These are phyloP conservation scores for Vanessa atalanta DNA, from an alignment of 1,140 invertebrate species.

Conservation along the genomic window DNA sequence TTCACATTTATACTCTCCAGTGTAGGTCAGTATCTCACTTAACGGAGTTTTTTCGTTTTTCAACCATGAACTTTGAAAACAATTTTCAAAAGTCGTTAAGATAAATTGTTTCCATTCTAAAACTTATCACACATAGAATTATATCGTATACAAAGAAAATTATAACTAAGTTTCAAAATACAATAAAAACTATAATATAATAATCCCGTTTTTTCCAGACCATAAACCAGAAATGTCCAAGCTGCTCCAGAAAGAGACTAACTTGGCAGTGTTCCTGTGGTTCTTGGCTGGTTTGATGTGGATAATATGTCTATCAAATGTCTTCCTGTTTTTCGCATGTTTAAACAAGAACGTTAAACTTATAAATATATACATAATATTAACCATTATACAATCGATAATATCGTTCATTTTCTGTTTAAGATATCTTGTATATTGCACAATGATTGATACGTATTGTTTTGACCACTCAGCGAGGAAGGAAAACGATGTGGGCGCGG, in stretches of 20 bases:
- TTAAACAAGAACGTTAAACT: not conserved
- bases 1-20: no score
- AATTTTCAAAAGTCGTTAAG: no score
- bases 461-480: not conserved
- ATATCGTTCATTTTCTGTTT: not conserved
- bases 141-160: no score
- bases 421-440: conserved; percentile 3
- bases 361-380: not conserved
- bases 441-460: not conserved
- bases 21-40: no score
- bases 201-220: not conserved
- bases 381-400: not conserved
- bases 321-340: not conserved
- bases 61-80: no score
- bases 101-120: no score
- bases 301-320: not conserved
- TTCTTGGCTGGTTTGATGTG: not conserved
- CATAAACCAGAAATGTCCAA: not conserved
- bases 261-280: conserved; percentile 1
- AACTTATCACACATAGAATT: no score
- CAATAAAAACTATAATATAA: no score
- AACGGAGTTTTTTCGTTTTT: no score
- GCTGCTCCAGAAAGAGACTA: not conserved
- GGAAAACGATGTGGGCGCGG: not conserved
- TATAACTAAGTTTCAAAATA: no score